Conservation (phyloP, 1,140 invertebrate species). For the Listronotus bonariensis region DNA sequence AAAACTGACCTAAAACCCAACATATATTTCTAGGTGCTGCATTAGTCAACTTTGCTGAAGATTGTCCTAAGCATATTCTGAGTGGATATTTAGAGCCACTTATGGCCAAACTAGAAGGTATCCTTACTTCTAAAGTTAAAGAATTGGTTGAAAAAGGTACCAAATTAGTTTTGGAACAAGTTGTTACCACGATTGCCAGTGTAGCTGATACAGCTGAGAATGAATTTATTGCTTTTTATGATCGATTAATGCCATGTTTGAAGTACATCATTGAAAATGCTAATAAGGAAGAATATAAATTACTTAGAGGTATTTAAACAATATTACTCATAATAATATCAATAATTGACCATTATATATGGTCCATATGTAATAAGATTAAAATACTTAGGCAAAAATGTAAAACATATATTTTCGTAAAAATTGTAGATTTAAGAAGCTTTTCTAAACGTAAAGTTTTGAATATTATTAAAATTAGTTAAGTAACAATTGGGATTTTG, state of each 20-base stretch:
- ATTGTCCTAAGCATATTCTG: conserved; percentile 94
- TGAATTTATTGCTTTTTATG: conserved; percentile 85
- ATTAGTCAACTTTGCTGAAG: conserved; percentile 98
- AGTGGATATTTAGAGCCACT: conserved; percentile 88
- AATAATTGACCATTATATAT: no score
- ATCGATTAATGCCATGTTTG: conserved; percentile 91
- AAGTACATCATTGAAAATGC: conserved; percentile 98
- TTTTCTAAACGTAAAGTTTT: no score
- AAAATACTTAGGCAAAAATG: no score
- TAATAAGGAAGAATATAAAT: conserved; percentile 81
- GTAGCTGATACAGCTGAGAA: conserved; percentile 98
- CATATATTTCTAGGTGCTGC: conserved; percentile 68
- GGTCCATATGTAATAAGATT: no score
- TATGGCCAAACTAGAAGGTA: conserved; percentile 88
- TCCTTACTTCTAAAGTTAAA: conserved; percentile 91
- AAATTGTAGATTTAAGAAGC: no score
- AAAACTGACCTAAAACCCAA: no score
- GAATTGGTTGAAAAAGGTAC: conserved; percentile 91
- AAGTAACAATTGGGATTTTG: no score
- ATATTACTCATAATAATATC: neutral
- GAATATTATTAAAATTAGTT: no score
- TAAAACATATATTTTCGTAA: no score
- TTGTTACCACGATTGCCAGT: conserved; percentile 96
- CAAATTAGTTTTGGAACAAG: conserved; percentile 96
- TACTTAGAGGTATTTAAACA: conserved; percentile 71